Percentiles rank a stretch among this genome's conserved stretches.
phyloP scores from a whole-genome alignment of 2,888 invertebrate genomes.

The Drosophila merina region DNA sequence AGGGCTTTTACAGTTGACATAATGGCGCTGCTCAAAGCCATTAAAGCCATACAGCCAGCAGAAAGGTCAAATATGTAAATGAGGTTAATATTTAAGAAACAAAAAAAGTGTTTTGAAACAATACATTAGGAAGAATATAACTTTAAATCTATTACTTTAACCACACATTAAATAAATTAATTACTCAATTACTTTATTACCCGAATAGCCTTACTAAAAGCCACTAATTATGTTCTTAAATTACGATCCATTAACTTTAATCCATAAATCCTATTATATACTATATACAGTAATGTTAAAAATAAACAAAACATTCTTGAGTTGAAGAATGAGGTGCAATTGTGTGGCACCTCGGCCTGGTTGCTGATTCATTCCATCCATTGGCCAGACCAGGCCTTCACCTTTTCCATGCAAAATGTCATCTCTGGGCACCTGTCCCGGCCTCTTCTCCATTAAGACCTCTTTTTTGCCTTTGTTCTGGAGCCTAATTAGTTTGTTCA shows the following conservation, averaged over 20 bases:
- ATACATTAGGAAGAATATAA: no score
- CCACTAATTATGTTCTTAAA: neutral
- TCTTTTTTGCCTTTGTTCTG: constrained; percentile 26
- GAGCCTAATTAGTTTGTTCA: constrained; percentile 64
- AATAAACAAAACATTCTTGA: neutral
- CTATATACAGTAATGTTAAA: neutral
- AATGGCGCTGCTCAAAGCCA: neutral
- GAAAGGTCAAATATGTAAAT: neutral
- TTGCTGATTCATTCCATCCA: constrained; percentile 2
- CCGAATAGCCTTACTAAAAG: neutral
- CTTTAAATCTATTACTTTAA: neutral
- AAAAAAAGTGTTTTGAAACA: neutral
- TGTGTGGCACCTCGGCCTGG: neutral
- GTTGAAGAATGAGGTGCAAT: neutral
- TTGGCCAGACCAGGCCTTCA: constrained; percentile 27
- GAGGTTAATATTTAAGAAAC: neutral
- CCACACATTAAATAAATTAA: neutral
- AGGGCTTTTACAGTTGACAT: constrained; percentile 2
- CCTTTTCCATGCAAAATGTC: constrained; percentile 56
- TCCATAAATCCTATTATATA: constrained; percentile 1
- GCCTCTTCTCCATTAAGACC: constrained; percentile 3
- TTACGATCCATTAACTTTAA: neutral
- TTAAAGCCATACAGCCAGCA: neutral
- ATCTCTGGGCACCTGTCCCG: constrained; percentile 45
- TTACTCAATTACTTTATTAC: neutral